Conservation (phyloP, 2,797 vertebrate genomes). For the Selene dorsalis region DNA sequence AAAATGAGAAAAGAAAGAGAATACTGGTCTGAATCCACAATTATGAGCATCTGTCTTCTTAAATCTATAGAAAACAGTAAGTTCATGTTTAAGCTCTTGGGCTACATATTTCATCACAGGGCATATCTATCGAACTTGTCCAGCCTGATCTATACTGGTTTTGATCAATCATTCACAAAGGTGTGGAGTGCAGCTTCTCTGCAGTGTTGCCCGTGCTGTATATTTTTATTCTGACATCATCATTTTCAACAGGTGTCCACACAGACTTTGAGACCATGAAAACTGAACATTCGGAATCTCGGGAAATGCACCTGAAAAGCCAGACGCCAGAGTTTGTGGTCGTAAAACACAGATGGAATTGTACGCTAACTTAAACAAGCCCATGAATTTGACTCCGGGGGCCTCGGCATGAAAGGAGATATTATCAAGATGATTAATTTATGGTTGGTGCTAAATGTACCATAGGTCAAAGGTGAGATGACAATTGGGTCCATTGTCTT, state of each 20-base stretch:
- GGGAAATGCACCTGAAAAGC: not conserved
- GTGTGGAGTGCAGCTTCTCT: not conserved
- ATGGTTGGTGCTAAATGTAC: conserved; percentile 55
- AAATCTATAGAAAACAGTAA: not conserved
- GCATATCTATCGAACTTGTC: not conserved
- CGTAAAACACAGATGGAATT: conserved; percentile 12
- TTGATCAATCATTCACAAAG: conserved; percentile 28
- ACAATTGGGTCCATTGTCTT: conserved; percentile 74
- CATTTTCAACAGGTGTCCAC: conserved; percentile 8
- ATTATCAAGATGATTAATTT: conserved; percentile 61
- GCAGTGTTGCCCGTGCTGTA: not conserved
- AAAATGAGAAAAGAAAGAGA: not conserved
- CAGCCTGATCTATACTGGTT: conserved; percentile 3
- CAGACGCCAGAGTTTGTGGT: too few species aligned
- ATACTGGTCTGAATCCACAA: not conserved
- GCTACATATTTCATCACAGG: not conserved
- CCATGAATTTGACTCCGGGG: conserved; percentile 24
- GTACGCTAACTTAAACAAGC: conserved; percentile 57
- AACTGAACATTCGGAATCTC: not conserved
- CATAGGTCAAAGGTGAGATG: conserved; percentile 71
- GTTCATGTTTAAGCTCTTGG: not conserved
- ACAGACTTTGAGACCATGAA: conserved; percentile 6
- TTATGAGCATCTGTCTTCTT: not conserved
- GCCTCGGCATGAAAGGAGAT: conserved; percentile 37
- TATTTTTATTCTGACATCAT: conserved; percentile 18